phyloP scores from a whole-genome alignment of 2,888 invertebrate genomes.

The Drosophila villosipedis region DNA sequence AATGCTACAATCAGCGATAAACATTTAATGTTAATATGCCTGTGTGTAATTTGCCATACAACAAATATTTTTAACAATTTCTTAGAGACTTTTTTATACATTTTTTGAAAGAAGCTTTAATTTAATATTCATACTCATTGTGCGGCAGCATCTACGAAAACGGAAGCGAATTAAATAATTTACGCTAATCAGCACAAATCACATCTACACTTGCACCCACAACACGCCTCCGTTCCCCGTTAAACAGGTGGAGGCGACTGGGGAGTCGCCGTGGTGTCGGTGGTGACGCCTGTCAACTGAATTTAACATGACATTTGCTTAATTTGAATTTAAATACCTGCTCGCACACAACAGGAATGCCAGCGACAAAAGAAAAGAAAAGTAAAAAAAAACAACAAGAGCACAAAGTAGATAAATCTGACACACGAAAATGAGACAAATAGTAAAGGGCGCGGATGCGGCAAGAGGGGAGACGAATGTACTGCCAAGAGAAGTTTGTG shows the following conservation, averaged over 20 bases:
- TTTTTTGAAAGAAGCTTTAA: not conserved
- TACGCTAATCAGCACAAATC: conserved; percentile 60
- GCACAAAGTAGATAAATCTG: conserved; percentile 69
- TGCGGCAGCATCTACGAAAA: conserved; percentile 1
- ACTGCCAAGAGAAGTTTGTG: conserved; percentile 8
- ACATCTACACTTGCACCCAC: conserved; percentile 33
- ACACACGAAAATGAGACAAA: conserved; percentile 60
- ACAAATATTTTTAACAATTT: not conserved
- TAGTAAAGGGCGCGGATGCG: conserved; percentile 1
- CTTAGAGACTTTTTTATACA: not conserved
- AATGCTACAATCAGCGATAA: not conserved
- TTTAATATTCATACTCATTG: conserved; percentile 10
- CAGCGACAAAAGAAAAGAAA: conserved; percentile 34
- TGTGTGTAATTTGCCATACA: not conserved
- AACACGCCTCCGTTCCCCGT: not conserved
- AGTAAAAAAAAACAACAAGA: conserved; percentile 15
- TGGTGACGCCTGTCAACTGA: conserved; percentile 64
- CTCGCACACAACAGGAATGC: conserved; percentile 33
- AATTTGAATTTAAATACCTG: conserved; percentile 80
- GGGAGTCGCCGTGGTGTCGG: conserved; percentile 4
- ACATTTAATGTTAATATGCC: not conserved
- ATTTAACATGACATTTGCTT: conserved; percentile 77
- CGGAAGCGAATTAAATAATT: conserved; percentile 50
- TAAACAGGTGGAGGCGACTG: not conserved
- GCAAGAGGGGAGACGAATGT: not conserved